Evolutionary conservation across 2,888 invertebrate genomes (phyloP), one percentile per base, ranked within the genome.

Genomic region (Kuschelorhynchus macadamiae): DNA sequence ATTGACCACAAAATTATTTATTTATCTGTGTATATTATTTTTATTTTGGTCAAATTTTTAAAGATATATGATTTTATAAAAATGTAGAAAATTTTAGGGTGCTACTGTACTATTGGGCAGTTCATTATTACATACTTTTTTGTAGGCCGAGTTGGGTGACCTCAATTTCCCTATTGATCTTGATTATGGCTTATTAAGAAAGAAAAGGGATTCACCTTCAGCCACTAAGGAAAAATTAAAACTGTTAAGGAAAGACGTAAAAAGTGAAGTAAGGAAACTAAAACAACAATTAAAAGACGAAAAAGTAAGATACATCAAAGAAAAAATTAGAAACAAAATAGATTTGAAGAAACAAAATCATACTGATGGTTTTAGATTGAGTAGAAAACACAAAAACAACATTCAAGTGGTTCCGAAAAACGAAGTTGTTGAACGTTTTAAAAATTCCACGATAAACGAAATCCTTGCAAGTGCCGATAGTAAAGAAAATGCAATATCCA

Each of bases 121-220:
- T n/a, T n/a, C n/a, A n/a, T n/a, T n/a, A n/a, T n/a, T n/a, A n/a
- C n/a, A n/a, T n/a, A n/a, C n/a, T n/a, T n/a, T n/a, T 18, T 64
- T 68, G 21, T 25, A 68, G 68, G 52, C 14, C 36, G 68, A 57
- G 4, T 46, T 61, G 4, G 67, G 53, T 32, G 55, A 46, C 2
- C 57, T 57, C 12, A 41, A 52, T 16, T 44, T 46, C 12, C 44
- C 21, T n/a, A 64, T 55, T 21, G 42, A 69, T 8, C 30, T 66
- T 0, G 59, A 59, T 16, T 46, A 70, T 46, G 56, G 39, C 0
- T 56, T 56, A 4, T 17, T 33, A 5, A 30, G 70, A 18, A 70
- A 52, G 14, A 65, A 66, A 33, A 55, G 70, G 11, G n/a, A 32
- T 11, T 25, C 25, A 7, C 3, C 4, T 7, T 3, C 25, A 25